Evolutionary conservation across 2,113 vertebrate genomes (phyloP).

Genomic region (Phaethon lepturus): DNA sequence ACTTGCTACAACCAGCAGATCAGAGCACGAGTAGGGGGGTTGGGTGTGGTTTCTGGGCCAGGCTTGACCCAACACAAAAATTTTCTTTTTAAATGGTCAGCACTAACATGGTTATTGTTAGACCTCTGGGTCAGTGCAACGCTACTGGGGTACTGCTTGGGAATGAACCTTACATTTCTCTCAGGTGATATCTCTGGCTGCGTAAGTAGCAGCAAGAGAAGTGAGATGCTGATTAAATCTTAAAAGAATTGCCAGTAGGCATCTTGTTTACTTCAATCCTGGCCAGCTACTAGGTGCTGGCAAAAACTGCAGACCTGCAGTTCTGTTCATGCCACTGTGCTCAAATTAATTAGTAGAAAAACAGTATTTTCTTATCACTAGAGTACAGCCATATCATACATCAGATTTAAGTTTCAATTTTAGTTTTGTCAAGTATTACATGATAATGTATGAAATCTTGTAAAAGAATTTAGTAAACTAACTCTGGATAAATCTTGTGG

Average conservation of each 20-base stretch:
- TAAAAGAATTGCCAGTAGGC: not conserved
- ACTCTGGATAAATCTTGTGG: not conserved
- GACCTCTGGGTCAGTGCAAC: not conserved
- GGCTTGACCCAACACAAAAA: not conserved
- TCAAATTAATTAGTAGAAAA: not conserved
- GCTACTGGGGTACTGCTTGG: not conserved
- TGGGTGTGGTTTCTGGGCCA: not conserved
- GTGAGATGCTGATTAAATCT: not conserved
- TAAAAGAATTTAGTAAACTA: not conserved
- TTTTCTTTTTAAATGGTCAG: not conserved
- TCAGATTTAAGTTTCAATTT: too few relatives aligned
- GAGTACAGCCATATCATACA: too few relatives aligned
- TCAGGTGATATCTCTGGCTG: not conserved
- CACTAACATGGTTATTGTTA: not conserved
- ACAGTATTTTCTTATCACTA: not conserved
- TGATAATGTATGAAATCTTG: accelerated
- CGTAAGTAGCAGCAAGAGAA: not conserved
- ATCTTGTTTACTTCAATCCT: not conserved
- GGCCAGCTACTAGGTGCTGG: not conserved
- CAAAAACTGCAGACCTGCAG: accelerated
- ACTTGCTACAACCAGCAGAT: not conserved
- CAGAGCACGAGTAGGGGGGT: not conserved
- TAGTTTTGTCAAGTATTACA: too few relatives aligned
- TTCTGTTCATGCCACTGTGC: not conserved
- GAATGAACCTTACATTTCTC: not conserved